Percentiles rank a stretch among this genome's conserved stretches.
Conservation (phyloP, 2,113 vertebrate species). For the Mesembrinibis cayennensis region DNA sequence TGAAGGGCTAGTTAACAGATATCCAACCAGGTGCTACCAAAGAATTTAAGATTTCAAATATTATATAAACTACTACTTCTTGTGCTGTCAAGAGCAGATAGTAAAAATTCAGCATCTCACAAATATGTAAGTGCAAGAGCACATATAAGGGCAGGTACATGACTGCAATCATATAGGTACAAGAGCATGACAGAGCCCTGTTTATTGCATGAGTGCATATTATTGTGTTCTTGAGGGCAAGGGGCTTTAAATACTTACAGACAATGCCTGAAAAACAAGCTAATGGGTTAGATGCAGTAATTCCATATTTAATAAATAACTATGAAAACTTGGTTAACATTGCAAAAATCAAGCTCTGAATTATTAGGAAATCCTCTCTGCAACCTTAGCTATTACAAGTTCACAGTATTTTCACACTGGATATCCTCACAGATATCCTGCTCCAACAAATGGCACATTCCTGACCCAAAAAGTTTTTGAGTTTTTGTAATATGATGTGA, state of each 20-base stretch:
- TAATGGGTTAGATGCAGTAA: neutral
- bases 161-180: neutral
- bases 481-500: neutral
- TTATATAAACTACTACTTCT: neutral
- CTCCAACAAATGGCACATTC: neutral
- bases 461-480: neutral
- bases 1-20: neutral
- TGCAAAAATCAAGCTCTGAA: neutral
- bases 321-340: neutral
- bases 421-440: neutral
- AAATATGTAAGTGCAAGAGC: neutral
- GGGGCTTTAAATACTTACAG: neutral
- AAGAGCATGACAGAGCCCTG: rapidly evolving
- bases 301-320: neutral
- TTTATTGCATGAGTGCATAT: neutral
- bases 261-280: neutral
- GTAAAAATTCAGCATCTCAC: neutral
- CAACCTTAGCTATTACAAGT: neutral
- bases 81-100: neutral
- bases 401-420: neutral
- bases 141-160: neutral
- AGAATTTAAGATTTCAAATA: neutral
- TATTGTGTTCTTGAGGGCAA: neutral
- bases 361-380: neutral
- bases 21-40: neutral